Evolutionary conservation across 2,888 invertebrate species (phyloP).

Genomic region (Nymphalis polychloros): DNA sequence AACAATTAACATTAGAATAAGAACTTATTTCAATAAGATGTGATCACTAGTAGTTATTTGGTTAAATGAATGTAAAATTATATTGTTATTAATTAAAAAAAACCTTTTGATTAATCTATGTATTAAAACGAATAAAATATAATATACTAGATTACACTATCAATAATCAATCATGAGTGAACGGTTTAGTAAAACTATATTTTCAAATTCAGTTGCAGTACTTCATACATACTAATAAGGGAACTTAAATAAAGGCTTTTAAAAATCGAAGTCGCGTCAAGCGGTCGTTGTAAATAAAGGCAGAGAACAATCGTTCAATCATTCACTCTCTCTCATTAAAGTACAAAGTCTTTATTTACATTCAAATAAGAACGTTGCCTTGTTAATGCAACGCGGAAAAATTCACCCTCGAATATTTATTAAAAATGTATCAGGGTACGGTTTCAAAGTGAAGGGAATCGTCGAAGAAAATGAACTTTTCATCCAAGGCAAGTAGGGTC

Average conservation of each 20-base stretch:
- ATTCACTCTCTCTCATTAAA: constrained; percentile 31
- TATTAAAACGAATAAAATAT: background rate
- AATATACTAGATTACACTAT: background rate
- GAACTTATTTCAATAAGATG: too few relatives aligned
- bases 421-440: constrained; percentile 59
- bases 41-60: too few relatives aligned
- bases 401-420: constrained; percentile 49
- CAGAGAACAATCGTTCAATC: constrained; percentile 4
- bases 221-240: too few relatives aligned
- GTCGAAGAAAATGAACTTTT: constrained; percentile 70
- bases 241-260: too few relatives aligned
- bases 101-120: background rate
- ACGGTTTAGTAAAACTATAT: too few relatives aligned
- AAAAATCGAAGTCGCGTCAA: background rate
- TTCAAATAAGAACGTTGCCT: constrained; percentile 55
- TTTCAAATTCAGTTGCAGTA: too few relatives aligned
- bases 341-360: constrained; percentile 42
- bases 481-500: constrained; percentile 55
- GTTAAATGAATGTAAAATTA: too few relatives aligned
- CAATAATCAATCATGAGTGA: too few relatives aligned
- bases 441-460: constrained; percentile 64
- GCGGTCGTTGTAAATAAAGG: constrained; percentile 1
- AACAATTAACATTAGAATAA: too few relatives aligned
- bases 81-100: too few relatives aligned
- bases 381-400: constrained; percentile 51